Percentiles rank a stretch among this genome's conserved stretches.
Evolutionary conservation across 2,888 invertebrate genomes (phyloP).

Genomic region (Ctena decussata): DNA sequence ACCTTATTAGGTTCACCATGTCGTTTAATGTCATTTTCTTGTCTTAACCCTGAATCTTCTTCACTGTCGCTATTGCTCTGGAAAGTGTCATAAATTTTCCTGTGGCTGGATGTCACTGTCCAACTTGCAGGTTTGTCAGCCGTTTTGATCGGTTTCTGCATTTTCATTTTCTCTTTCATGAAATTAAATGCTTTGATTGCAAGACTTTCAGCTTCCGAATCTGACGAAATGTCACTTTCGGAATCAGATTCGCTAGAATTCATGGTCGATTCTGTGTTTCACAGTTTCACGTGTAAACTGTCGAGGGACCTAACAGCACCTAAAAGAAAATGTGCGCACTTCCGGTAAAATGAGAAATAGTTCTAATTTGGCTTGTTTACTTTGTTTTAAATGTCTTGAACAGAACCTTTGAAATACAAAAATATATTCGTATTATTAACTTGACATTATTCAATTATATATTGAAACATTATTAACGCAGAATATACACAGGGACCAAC

Average conservation of each 20-base stretch:
- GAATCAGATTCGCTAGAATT: not conserved
- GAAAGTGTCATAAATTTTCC: not conserved
- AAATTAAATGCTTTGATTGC: not conserved
- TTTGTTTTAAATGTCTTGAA: too few relatives aligned
- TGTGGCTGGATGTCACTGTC: not conserved
- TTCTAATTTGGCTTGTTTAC: not conserved
- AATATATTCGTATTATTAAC: too few relatives aligned
- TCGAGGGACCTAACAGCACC: slow-evolving; percentile 40
- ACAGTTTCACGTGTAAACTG: slow-evolving; percentile 46
- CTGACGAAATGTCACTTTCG: not conserved
- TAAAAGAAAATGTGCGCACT: not conserved
- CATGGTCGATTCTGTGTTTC: not conserved
- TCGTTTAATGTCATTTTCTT: too few relatives aligned
- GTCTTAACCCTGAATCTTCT: too few relatives aligned
- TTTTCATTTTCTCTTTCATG: not conserved
- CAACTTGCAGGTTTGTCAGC: not conserved
- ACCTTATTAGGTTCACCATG: not conserved
- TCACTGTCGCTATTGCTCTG: not conserved
- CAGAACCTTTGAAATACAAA: too few relatives aligned
- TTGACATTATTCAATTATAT: too few relatives aligned
- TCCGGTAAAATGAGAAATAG: not conserved
- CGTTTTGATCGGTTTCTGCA: not conserved
- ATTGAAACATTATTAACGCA: too few relatives aligned
- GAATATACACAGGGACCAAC: too few relatives aligned
- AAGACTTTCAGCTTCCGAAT: not conserved